Evolutionary conservation across 2,797 vertebrate species (phyloP).

Genomic region (Siniperca obscura): DNA sequence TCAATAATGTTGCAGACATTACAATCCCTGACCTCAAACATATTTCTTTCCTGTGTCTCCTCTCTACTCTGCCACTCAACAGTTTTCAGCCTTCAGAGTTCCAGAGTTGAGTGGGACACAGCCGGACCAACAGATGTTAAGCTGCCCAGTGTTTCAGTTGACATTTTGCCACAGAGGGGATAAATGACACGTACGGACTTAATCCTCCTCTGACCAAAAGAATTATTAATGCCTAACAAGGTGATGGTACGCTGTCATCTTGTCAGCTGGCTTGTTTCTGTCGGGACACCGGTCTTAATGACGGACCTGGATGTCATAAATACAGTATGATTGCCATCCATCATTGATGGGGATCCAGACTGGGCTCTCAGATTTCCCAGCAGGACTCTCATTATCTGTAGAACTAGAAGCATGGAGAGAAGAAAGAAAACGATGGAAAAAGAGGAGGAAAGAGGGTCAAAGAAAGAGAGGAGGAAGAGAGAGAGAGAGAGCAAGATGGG

Average conservation of each 20-base stretch:
- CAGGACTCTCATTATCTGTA: slow-evolving; percentile 31
- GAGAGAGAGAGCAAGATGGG: neutral
- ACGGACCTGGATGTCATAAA: slow-evolving; percentile 63
- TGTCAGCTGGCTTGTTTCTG: slow-evolving; percentile 42
- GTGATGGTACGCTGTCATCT: slow-evolving; percentile 25
- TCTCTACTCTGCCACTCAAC: neutral
- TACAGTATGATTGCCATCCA: slow-evolving; percentile 57
- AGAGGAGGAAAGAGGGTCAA: neutral
- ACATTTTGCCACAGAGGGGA: slow-evolving; percentile 38
- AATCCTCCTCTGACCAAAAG: slow-evolving; percentile 26
- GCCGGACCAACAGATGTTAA: neutral
- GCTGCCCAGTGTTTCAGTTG: neutral
- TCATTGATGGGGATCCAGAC: slow-evolving; percentile 55
- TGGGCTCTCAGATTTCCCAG: slow-evolving; percentile 54
- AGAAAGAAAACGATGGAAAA: slow-evolving; percentile 11
- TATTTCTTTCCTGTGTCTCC: neutral
- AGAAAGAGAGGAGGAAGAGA: neutral
- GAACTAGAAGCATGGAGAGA: neutral
- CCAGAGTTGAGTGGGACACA: neutral
- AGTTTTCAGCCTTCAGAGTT: neutral
- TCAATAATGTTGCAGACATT: neutral
- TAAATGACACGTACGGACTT: slow-evolving; percentile 37
- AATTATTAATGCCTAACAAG: slow-evolving; percentile 64
- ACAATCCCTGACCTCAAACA: too few species aligned
- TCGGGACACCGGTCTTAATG: slow-evolving; percentile 11